phyloP scores from a whole-genome alignment of 2,888 invertebrate genomes.

The Chydorus sphaericus region DNA sequence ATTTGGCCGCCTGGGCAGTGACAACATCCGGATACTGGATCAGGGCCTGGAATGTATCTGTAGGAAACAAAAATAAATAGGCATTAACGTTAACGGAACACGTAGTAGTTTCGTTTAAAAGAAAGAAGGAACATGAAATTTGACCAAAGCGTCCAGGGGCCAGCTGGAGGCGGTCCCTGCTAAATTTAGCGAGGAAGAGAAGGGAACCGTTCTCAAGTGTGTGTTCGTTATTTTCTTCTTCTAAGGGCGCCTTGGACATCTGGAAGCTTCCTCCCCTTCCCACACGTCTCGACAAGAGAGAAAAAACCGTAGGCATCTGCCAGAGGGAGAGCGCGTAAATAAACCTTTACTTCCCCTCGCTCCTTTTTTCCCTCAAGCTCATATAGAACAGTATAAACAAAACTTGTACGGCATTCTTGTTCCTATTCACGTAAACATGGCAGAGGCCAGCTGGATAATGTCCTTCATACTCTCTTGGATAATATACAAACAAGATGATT shows the following conservation, averaged over 20 bases:
- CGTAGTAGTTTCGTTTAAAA: not conserved
- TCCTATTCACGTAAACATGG: not conserved
- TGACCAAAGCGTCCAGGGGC: not conserved
- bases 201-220: not conserved
- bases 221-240: not conserved
- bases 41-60: conserved; percentile 94
- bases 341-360: not conserved
- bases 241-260: not conserved
- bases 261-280: not conserved
- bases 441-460: not conserved
- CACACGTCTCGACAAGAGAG: not conserved
- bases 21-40: conserved; percentile 96
- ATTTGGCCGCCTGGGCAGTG: conserved; percentile 92
- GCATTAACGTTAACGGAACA: not conserved
- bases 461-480: conserved; percentile 1
- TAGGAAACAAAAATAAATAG: conserved; percentile 18
- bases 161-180: not conserved
- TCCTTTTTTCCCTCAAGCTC: not conserved
- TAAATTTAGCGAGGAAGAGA: not conserved
- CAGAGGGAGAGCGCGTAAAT: not conserved
- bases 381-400: not conserved
- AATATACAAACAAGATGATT: too few species aligned
- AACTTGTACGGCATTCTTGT: not conserved
- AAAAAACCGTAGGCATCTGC: not conserved
- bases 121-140: not conserved